Conservation (phyloP, 2,888 invertebrate genomes). For the Chalcis sispes region DNA sequence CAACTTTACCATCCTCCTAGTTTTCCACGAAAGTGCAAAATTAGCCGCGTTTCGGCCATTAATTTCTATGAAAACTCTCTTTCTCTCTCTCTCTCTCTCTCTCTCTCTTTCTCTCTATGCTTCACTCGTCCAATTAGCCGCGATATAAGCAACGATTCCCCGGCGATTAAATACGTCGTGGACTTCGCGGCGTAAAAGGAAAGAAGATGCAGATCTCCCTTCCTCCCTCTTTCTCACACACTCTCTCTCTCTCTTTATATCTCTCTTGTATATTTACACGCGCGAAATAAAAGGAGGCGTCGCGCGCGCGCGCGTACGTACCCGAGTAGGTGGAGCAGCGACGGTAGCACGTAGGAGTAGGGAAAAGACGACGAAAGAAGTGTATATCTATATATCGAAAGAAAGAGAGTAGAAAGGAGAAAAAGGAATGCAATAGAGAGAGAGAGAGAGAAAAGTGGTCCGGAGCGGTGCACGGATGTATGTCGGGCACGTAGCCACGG, state of each 20-base stretch:
- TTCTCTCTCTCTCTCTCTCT: too few species aligned
- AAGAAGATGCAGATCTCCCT: too few species aligned
- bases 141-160: constrained; percentile 66
- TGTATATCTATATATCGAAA: too few species aligned
- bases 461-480: constrained; percentile 68
- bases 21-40: too few species aligned
- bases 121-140: constrained; percentile 68
- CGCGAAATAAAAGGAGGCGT: constrained; percentile 52
- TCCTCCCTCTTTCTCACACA: too few species aligned
- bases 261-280: too few species aligned
- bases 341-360: constrained; percentile 59
- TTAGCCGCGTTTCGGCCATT: too few species aligned
- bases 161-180: constrained; percentile 70
- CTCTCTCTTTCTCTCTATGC: too few species aligned
- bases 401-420: background rate
- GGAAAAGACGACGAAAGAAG: constrained; percentile 7
- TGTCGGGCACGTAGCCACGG: constrained; percentile 76
- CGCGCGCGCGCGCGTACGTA: constrained; percentile 21
- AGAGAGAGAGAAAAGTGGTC: constrained; percentile 60
- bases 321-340: constrained; percentile 60
- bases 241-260: too few species aligned
- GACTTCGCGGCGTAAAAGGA: too few species aligned
- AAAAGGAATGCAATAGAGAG: constrained; percentile 18
- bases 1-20: too few species aligned
- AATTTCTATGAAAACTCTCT: too few species aligned